Percentiles rank a stretch among this genome's conserved stretches.
phyloP scores from a whole-genome alignment of 2,888 invertebrate genomes.

The Leptinotarsa tumamoca region DNA sequence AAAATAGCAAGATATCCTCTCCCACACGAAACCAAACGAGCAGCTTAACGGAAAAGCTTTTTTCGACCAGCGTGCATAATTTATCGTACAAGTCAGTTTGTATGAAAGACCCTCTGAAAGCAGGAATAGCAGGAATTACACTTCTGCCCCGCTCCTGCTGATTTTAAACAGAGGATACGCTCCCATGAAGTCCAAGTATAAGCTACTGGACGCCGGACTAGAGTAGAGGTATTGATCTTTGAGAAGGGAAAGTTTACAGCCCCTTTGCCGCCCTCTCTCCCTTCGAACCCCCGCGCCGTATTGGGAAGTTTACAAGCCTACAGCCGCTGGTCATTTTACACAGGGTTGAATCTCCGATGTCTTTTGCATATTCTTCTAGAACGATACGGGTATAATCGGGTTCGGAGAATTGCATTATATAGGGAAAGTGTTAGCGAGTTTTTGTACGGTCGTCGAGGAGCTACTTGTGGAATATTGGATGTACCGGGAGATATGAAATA shows the following conservation, averaged over 20 bases:
- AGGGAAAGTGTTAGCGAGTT: not conserved
- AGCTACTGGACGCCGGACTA: slow-evolving; percentile 63
- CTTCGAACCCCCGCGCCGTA: slow-evolving; percentile 49
- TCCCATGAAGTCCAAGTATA: slow-evolving; percentile 55
- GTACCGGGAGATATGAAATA: not conserved
- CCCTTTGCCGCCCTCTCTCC: slow-evolving; percentile 57
- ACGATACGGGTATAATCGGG: slow-evolving; percentile 30
- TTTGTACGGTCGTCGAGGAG: not conserved
- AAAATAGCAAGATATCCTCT: slow-evolving; percentile 2
- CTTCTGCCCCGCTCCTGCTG: slow-evolving; percentile 14
- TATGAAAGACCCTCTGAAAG: slow-evolving; percentile 5
- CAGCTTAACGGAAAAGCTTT: slow-evolving; percentile 4
- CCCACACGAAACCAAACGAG: not conserved
- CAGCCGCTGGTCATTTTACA: slow-evolving; percentile 67
- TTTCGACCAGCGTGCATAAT: slow-evolving; percentile 6
- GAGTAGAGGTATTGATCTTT: slow-evolving; percentile 68
- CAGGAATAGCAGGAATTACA: slow-evolving; percentile 19
- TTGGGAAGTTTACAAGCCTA: slow-evolving; percentile 66
- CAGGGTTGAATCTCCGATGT: slow-evolving; percentile 61
- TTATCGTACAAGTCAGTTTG: slow-evolving; percentile 7
- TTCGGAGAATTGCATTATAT: slow-evolving; percentile 16
- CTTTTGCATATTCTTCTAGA: slow-evolving; percentile 62
- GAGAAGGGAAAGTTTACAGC: slow-evolving; percentile 69
- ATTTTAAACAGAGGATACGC: slow-evolving; percentile 19
- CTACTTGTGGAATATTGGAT: not conserved